Percentiles rank a stretch among this genome's conserved stretches.
Conservation (phyloP, 1,140 invertebrate species). For the Drosophila repleta region DNA sequence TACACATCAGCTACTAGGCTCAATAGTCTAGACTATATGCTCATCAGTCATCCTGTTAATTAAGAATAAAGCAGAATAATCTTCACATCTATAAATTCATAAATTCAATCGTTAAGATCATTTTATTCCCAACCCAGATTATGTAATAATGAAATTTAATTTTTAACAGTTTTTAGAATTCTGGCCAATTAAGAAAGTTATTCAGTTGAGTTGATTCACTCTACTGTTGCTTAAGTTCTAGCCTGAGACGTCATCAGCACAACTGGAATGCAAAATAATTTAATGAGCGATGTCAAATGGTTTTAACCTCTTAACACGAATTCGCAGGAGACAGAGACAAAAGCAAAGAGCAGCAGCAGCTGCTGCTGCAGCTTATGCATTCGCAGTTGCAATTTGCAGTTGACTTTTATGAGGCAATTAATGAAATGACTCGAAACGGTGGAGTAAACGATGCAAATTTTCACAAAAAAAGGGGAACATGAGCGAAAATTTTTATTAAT, state of each 20-base stretch:
- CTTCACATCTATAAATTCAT: too few relatives aligned
- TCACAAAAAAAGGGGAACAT: slow-evolving; percentile 19
- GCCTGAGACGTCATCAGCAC: slow-evolving; percentile 23
- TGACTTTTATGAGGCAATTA: slow-evolving; percentile 53
- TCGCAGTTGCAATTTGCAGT: slow-evolving; percentile 56
- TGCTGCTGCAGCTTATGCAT: slow-evolving; percentile 24
- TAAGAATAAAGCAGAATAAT: too few relatives aligned
- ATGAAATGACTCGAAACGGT: slow-evolving; percentile 41
- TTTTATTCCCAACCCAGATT: too few relatives aligned
- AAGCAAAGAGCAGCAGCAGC: background rate
- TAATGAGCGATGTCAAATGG: slow-evolving; percentile 69
- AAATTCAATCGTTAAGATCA: too few relatives aligned
- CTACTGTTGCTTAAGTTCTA: slow-evolving; percentile 49
- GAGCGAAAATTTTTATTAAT: slow-evolving; percentile 32
- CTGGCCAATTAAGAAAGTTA: slow-evolving; percentile 31
- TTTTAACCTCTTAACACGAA: slow-evolving; percentile 70
- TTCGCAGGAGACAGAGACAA: slow-evolving; percentile 12
- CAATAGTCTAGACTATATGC: too few relatives aligned
- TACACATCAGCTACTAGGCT: too few relatives aligned
- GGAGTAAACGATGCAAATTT: slow-evolving; percentile 18
- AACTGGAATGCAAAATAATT: slow-evolving; percentile 60
- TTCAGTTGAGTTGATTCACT: slow-evolving; percentile 40
- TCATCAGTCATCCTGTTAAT: too few relatives aligned
- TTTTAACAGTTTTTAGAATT: too few relatives aligned
- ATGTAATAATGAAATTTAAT: too few relatives aligned